phyloP scores from a whole-genome alignment of 2,113 vertebrate species.

The Tenebrosternarchus preto region DNA sequence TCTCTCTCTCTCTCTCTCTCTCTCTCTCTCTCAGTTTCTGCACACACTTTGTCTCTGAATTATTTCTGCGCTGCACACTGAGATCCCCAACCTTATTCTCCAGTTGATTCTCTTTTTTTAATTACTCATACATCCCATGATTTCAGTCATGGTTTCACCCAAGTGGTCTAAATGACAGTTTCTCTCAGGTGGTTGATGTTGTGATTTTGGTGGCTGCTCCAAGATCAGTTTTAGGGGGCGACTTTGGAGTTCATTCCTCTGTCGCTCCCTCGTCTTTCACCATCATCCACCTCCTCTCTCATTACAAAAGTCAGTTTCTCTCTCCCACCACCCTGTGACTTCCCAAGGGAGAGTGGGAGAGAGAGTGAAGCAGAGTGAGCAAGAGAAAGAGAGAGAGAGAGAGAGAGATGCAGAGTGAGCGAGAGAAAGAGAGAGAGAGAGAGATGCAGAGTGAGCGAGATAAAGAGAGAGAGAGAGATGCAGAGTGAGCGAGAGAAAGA shows the following conservation, averaged over 20 bases:
- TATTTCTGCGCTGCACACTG: slow-evolving; percentile 26
- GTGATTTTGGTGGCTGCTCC: not conserved
- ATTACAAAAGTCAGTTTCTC: slow-evolving; percentile 68
- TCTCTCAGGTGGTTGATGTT: not conserved
- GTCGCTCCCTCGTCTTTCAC: slow-evolving; percentile 46
- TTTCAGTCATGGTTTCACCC: slow-evolving; percentile 11
- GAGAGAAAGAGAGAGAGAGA: slow-evolving; percentile 60
- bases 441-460: too few species aligned
- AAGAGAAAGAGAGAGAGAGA: slow-evolving; percentile 31
- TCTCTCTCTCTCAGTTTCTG: slow-evolving; percentile 46
- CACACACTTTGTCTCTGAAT: slow-evolving; percentile 10
- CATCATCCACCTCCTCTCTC: slow-evolving; percentile 54
- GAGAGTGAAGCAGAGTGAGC: too few species aligned
- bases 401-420: slow-evolving; percentile 59
- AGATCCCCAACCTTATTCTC: slow-evolving; percentile 3
- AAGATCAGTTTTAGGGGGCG: not conserved
- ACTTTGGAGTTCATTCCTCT: not conserved
- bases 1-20: slow-evolving; percentile 49
- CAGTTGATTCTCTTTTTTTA: not conserved
- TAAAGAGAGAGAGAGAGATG: too few species aligned
- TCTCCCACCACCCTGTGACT: slow-evolving; percentile 55
- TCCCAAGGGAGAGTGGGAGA: slow-evolving; percentile 37
- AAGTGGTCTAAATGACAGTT: not conserved
- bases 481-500: slow-evolving; percentile 47
- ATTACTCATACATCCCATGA: not conserved